phyloP scores from a whole-genome alignment of 2,888 invertebrate species.

The Tenthredo notha region DNA sequence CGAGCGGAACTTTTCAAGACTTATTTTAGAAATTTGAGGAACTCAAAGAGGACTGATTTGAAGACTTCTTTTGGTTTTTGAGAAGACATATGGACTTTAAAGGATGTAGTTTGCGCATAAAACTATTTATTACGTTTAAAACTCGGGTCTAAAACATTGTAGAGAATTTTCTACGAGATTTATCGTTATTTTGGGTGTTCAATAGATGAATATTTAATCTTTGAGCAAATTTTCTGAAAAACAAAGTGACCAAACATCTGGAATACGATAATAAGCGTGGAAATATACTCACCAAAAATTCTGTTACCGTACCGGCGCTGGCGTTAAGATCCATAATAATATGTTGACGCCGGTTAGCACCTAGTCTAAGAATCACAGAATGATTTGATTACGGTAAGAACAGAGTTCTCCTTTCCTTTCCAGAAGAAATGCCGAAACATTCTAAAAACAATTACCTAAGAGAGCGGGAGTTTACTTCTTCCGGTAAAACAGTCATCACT shows the following conservation, averaged over 20 bases:
- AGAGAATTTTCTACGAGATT: neutral
- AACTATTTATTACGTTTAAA: neutral
- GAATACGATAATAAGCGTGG: neutral
- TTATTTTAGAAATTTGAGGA: neutral
- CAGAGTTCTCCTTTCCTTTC: no score
- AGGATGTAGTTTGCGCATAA: neutral
- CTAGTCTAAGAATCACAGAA: slow-evolving; percentile 80
- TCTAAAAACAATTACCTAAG: slow-evolving; percentile 78
- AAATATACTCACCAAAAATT: slow-evolving; percentile 83
- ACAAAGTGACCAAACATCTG: neutral
- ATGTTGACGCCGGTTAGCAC: slow-evolving; percentile 94
- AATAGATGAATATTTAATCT: neutral
- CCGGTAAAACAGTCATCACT: slow-evolving; percentile 95
- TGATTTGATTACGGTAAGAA: neutral
- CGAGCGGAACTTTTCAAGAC: neutral
- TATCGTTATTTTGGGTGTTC: neutral
- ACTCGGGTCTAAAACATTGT: neutral
- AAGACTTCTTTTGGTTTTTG: neutral
- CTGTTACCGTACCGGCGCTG: slow-evolving; percentile 88
- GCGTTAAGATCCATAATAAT: slow-evolving; percentile 89
- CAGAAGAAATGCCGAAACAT: neutral
- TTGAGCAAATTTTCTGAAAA: neutral
- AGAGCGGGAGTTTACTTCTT: slow-evolving; percentile 93
- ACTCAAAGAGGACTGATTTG: neutral
- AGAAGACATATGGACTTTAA: neutral